phyloP scores from a whole-genome alignment of 2,113 vertebrate genomes.

The Heterocephalus glaber region DNA sequence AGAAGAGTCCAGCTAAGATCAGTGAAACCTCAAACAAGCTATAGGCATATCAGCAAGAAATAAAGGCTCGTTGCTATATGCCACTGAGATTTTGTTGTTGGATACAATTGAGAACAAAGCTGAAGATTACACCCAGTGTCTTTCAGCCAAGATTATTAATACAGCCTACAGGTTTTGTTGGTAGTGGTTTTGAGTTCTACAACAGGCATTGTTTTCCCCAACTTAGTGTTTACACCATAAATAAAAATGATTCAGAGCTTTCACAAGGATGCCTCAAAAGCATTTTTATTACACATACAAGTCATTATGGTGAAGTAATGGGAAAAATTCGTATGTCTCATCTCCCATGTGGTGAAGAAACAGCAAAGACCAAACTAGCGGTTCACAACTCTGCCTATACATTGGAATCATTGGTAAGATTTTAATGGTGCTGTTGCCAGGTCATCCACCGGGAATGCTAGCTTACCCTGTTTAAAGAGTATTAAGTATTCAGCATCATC shows the following conservation, averaged over 20 bases:
- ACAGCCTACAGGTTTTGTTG: not conserved
- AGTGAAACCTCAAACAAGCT: not conserved
- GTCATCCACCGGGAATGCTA: not conserved
- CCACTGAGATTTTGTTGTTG: not conserved
- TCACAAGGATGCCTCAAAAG: not conserved
- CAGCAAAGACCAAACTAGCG: not conserved
- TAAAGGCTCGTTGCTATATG: not conserved
- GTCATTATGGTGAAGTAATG: not conserved
- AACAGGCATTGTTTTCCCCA: not conserved
- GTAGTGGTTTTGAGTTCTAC: not conserved
- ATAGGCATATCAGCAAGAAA: not conserved
- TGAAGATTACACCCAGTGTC: not conserved
- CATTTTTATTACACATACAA: constrained; percentile 29
- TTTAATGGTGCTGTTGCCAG: not conserved
- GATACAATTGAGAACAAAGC: not conserved
- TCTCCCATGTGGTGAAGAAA: not conserved
- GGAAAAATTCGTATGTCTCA: not conserved
- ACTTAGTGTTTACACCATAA: not conserved
- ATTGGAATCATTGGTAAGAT: not conserved
- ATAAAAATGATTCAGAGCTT: not conserved
- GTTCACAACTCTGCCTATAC: not conserved
- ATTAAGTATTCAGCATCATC: not conserved
- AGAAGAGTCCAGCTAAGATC: not conserved
- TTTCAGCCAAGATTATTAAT: not conserved
- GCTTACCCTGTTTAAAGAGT: not conserved